Conservation (phyloP, 2,888 invertebrate species). For the Agelastica alni region DNA sequence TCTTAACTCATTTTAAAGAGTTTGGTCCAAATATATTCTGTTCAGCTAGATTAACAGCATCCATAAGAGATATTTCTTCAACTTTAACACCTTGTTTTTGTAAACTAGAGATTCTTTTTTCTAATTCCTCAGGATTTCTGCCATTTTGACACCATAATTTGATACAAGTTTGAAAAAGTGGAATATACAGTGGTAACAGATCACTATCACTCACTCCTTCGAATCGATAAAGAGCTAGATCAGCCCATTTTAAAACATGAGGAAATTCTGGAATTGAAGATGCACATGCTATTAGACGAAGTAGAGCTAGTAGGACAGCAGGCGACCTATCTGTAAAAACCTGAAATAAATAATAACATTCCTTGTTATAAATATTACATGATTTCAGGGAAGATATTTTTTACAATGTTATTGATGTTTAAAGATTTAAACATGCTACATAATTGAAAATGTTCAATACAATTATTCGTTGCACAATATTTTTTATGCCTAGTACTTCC, state of each 20-base stretch:
- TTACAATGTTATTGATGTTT: background rate
- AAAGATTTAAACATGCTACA: background rate
- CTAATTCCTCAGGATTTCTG: constrained; percentile 65
- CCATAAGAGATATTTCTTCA: constrained; percentile 65
- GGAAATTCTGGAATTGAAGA: constrained; percentile 58
- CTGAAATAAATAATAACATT: constrained; percentile 49
- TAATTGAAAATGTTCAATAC: background rate
- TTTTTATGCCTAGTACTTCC: no score
- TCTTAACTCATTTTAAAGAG: no score
- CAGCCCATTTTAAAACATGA: constrained; percentile 70
- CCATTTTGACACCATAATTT: constrained; percentile 69
- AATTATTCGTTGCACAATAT: no score
- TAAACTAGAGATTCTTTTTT: constrained; percentile 65
- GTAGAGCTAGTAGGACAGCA: constrained; percentile 68
- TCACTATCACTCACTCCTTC: constrained; percentile 74
- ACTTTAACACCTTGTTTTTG: constrained; percentile 70
- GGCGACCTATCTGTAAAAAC: constrained; percentile 71
- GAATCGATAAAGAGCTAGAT: constrained; percentile 70
- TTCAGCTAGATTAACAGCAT: constrained; percentile 66
- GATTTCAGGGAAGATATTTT: no score
- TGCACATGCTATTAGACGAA: constrained; percentile 69
- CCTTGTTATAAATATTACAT: no score
- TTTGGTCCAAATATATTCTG: constrained; percentile 34
- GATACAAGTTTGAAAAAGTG: constrained; percentile 69
- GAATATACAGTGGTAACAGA: constrained; percentile 69